Evolutionary conservation across 2,888 invertebrate species (phyloP).

Genomic region (Andrena bicolor): DNA sequence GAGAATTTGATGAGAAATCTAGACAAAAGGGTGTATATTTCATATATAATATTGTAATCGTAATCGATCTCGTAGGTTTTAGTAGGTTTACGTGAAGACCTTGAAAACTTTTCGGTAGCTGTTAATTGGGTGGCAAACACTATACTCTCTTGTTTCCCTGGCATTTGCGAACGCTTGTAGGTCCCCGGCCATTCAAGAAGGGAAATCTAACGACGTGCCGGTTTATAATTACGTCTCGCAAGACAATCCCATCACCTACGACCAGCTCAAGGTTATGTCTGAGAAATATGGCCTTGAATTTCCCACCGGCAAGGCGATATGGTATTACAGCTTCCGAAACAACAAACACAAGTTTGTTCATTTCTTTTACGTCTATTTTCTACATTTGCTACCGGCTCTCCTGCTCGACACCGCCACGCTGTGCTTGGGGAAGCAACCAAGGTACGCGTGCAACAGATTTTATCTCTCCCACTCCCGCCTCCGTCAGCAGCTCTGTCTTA

Average conservation of each 20-base stretch:
- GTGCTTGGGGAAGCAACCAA: slow-evolving; percentile 88
- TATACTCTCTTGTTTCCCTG: not conserved
- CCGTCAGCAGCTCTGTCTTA: not conserved
- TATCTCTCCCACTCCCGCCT: not conserved
- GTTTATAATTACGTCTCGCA: slow-evolving; percentile 95
- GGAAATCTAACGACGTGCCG: slow-evolving; percentile 85
- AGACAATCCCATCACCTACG: slow-evolving; percentile 94
- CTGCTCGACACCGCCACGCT: slow-evolving; percentile 87
- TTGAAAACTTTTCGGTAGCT: no score
- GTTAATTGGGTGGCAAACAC: no score
- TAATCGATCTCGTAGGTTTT: no score
- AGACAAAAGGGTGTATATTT: no score
- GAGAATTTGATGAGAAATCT: no score
- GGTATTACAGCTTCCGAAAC: slow-evolving; percentile 89
- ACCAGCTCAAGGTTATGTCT: slow-evolving; percentile 87
- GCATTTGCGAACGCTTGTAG: slow-evolving; percentile 1
- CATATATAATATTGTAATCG: no score
- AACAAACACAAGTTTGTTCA: slow-evolving; percentile 87
- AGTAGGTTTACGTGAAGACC: no score
- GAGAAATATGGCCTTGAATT: slow-evolving; percentile 87
- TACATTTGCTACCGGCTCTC: slow-evolving; percentile 89
- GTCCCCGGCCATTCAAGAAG: slow-evolving; percentile 4
- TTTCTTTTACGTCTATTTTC: slow-evolving; percentile 86
- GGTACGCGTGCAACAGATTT: slow-evolving; percentile 81
- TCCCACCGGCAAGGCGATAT: slow-evolving; percentile 89